Evolutionary conservation across 2,797 vertebrate genomes (phyloP).

Genomic region (Premnoplex brunnescens): DNA sequence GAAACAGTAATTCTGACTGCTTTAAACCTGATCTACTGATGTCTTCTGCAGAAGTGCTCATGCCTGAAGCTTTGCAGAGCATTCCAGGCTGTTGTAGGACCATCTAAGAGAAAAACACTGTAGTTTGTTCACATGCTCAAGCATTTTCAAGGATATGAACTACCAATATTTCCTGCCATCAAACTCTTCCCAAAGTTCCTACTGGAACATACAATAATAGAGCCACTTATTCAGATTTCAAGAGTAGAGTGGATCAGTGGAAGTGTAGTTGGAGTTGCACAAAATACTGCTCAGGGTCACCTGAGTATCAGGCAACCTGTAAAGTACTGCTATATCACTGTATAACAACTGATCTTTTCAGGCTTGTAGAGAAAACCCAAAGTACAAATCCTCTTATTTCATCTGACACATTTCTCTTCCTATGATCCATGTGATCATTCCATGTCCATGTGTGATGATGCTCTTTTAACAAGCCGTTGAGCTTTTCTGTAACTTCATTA

Average conservation of each 20-base stretch:
- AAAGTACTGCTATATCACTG: not conserved
- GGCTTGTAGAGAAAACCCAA: not conserved
- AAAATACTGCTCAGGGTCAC: not conserved
- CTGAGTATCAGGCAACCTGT: not conserved
- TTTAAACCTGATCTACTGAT: not conserved
- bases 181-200: not conserved
- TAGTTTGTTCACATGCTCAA: not conserved
- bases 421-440: not conserved
- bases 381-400: not conserved
- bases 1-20: not conserved
- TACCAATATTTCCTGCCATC: not conserved
- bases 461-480: not conserved
- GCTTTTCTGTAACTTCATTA: not conserved
- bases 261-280: not conserved
- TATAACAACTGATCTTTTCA: not conserved
- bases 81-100: not conserved
- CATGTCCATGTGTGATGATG: not conserved
- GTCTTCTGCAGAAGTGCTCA: not conserved
- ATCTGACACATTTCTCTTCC: not conserved
- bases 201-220: not conserved
- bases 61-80: not conserved
- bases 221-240: not conserved
- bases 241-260: not conserved
- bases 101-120: not conserved
- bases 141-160: not conserved